Base-by-base conservation (phyloP, 2,888 invertebrate genomes). In the Sphecodes monilicornis region DNA sequence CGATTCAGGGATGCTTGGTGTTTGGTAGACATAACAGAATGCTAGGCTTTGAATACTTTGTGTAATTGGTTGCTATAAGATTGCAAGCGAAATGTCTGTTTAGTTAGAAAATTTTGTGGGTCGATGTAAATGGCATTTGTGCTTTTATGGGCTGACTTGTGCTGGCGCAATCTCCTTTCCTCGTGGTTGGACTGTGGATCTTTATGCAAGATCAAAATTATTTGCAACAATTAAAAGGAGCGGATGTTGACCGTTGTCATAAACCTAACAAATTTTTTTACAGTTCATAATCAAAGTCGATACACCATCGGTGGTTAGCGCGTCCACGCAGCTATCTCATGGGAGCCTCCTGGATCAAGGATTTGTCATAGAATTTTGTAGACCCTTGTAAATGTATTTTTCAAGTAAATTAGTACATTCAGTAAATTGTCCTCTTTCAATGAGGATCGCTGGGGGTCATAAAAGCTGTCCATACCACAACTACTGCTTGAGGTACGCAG, bases 241-340 rank as follows among this genome's bases (percentile, higher is more conserved):
- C 22, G 8, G 50, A 6, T 0, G 6, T 22, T 46, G 18, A 46
- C 6, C 6, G 46, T 50, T 50, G 22, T 8, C 2, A 22, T 50
- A 50, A 22, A 22, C 50, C 50, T 10, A 2, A 5, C 5, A 36
- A 36, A 2, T 4, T 36, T 2, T 36, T 36, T 36, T 36, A 36
- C 36, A 36, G 36, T 4, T 36, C 5, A 2, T 36, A 36, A 36
- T 36, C 36, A 2, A 36, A 36, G 36, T 36, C 5, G n/a, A n/a
- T n/a, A 74, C 73, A 60, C 76, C 80, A 75, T 72, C 86, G 78
- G 85, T 80, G 39, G 82, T 76, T 76, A 80, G 76, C 68, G 70
- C 84, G 85, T 29, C 8, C 43, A 1, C 50, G 87, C 87, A 80
- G 0, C 50, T 68, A 76, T 1, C 11, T 13, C 32, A 3, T 11